These are phyloP conservation scores for Mobula hypostoma DNA, from an alignment of 2,113 vertebrate genomes.

Conservation along the genomic window DNA sequence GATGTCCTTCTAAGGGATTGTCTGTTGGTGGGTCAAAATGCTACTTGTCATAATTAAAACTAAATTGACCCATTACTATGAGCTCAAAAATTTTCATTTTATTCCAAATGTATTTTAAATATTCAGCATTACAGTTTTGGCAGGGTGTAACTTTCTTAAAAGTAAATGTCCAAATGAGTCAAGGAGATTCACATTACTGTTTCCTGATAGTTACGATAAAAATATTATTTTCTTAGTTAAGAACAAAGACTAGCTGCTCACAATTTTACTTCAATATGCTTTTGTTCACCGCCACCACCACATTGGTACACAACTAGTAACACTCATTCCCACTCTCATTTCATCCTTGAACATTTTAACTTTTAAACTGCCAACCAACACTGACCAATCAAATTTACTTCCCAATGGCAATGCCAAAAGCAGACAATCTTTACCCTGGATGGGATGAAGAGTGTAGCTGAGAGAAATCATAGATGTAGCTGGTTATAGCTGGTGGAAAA, in stretches of 20 bases:
- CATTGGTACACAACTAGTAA: too few relatives aligned
- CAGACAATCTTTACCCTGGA: background rate
- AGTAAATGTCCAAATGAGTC: background rate
- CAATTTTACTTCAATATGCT: background rate
- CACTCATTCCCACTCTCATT: background rate
- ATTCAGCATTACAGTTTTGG: background rate
- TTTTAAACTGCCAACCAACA: background rate
- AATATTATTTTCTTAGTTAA: background rate
- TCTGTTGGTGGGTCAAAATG: too few relatives aligned
- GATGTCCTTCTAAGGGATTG: too few relatives aligned
- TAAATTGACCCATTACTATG: background rate
- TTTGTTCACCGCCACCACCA: too few relatives aligned
- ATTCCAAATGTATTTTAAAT: background rate
- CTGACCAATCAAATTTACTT: conserved; percentile 19
- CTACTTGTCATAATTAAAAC: background rate
- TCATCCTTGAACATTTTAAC: background rate
- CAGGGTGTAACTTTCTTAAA: background rate
- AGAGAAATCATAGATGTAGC: too few relatives aligned
- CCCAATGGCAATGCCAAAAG: background rate
- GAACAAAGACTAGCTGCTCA: background rate
- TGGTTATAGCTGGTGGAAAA: background rate
- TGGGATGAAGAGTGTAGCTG: too few relatives aligned
- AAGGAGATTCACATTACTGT: background rate
- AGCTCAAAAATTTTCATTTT: background rate
- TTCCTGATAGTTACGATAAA: background rate